Base-by-base conservation (phyloP, 2,797 vertebrate genomes). In the Helarctos malayanus region DNA sequence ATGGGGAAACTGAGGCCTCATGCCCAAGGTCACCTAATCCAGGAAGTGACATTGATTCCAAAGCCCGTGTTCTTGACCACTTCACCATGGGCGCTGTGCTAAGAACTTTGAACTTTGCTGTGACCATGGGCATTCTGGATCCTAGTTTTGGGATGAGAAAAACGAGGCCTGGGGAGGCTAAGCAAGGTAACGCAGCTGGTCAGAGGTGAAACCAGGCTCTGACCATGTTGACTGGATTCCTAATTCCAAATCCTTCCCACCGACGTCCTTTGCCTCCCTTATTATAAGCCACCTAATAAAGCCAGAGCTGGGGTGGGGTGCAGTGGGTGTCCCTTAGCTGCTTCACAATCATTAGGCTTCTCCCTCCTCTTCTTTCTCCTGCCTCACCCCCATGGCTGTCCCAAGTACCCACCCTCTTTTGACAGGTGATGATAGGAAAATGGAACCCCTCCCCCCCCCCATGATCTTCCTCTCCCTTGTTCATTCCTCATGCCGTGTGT, bases 401-500 rank as follows among this genome's bases (percentile, higher is more conserved):
- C 35, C 16, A n/a, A 57, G 32, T 35, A 21, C 35, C n/a, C 49
- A 5, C 16, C 6, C 5, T 38, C 23, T 27, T 56, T 27, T 56
- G 29, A 68, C 27, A 75, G 47, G 19, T 54, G 41, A 52, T 10
- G 3, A 3, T 2, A 32, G 73, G 54, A 45, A 65, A 16, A 57
- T 1, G 32, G 52, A 56, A 35, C 38, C 8, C 7, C 41, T 21
- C n/a, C 49, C 41, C 29, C n/a, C 49, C 1, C 1, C 6, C 23
- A 0, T 76, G 49, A 18, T 12, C 54, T 18, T 45, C 73, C 19
- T 65, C 35, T 68, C 18, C 5, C 75, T 41, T 6, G 18, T 32
- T 63, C 27, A 1, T 4, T 59, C 69, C 57, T 76, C 35, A 12
- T 29, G n/a, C 1, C 0, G 0, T 7, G 16, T 3, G 41, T 38